These are phyloP conservation scores for Drosophila simulans DNA, from an alignment of 1,140 invertebrate species.

Conservation along the genomic window DNA sequence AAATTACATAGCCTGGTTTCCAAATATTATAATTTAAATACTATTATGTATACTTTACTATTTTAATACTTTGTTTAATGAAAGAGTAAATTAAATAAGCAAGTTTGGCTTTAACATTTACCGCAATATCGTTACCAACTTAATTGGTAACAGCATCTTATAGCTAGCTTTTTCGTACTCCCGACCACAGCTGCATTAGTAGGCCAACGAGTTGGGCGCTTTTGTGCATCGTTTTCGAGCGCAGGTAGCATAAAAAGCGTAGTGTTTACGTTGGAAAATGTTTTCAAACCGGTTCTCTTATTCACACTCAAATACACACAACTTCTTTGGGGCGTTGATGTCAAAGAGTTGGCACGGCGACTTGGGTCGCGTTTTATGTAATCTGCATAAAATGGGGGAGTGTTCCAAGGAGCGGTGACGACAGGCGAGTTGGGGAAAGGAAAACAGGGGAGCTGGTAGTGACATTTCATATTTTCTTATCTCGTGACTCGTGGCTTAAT, in stretches of 20 bases:
- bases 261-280: constrained; percentile 63
- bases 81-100: background rate
- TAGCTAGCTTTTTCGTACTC: background rate
- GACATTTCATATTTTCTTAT: constrained; percentile 57
- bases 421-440: constrained; percentile 6
- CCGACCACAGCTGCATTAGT: constrained; percentile 61
- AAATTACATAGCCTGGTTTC: too few relatives aligned
- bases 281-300: constrained; percentile 67
- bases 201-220: constrained; percentile 71
- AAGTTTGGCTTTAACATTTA: background rate
- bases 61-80: background rate
- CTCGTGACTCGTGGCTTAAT: constrained; percentile 72
- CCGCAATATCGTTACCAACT: background rate
- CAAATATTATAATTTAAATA: too few relatives aligned
- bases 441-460: constrained; percentile 36
- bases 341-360: constrained; percentile 37
- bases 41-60: too few relatives aligned
- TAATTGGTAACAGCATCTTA: constrained; percentile 12
- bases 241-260: constrained; percentile 64
- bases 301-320: constrained; percentile 38
- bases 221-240: constrained; percentile 50
- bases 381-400: constrained; percentile 42
- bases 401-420: constrained; percentile 19
- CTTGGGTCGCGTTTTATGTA: constrained; percentile 50
- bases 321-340: constrained; percentile 58